Conservation (phyloP, 2,797 vertebrate genomes). For the Tarsius wallacei region DNA sequence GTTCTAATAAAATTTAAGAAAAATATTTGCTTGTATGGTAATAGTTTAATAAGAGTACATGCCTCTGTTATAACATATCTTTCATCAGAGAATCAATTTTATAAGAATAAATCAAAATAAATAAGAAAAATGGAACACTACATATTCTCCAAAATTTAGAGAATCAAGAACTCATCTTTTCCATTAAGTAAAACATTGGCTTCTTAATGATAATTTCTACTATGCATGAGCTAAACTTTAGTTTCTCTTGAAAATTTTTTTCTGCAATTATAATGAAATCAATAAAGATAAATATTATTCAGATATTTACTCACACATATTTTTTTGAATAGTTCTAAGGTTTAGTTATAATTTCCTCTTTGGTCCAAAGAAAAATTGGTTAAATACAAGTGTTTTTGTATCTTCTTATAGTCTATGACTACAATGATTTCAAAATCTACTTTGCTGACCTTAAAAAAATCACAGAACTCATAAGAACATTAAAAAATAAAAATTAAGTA, state of each 20-base stretch:
- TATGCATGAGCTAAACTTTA: not conserved
- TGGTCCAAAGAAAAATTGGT: not conserved
- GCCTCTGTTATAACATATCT: not conserved
- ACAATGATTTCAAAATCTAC: not conserved
- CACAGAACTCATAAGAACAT: not conserved
- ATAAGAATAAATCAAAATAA: not conserved
- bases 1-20: not conserved
- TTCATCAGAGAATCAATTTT: not conserved
- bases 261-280: not conserved
- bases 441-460: not conserved
- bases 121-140: not conserved
- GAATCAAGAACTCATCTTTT: not conserved
- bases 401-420: not conserved
- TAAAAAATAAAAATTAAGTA: not conserved
- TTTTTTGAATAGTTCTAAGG: not conserved
- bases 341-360: not conserved
- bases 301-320: not conserved
- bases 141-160: not conserved
- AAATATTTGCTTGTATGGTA: not conserved
- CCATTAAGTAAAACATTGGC: not conserved
- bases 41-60: not conserved
- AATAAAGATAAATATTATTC: not conserved
- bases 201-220: slow-evolving; percentile 15
- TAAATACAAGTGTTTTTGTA: not conserved
- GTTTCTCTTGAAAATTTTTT: not conserved